A percentile compares a stretch with the other conserved stretches of the same genome.
phyloP scores from a whole-genome alignment of 2,888 invertebrate species.

The Empis stercorea region DNA sequence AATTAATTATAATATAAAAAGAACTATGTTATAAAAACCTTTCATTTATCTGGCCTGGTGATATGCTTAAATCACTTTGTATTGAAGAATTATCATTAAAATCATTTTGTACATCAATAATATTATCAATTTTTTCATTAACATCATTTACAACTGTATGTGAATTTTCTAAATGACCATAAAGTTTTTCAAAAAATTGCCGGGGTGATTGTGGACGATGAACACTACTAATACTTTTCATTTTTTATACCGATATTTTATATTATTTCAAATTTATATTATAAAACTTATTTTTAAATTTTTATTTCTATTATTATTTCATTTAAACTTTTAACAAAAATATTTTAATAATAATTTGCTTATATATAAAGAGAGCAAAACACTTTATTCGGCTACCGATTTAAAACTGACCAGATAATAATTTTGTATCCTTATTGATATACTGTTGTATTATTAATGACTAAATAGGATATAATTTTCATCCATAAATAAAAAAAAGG shows the following conservation, averaged over 20 bases:
- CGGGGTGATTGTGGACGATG: conserved; percentile 60
- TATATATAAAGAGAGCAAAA: not conserved
- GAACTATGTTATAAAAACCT: too few species aligned
- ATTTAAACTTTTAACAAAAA: not conserved
- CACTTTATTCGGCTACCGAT: not conserved
- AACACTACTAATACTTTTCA: not conserved
- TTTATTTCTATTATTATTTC: not conserved
- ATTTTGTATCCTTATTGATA: too few species aligned
- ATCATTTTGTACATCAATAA: conserved; percentile 4
- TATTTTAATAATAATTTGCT: not conserved
- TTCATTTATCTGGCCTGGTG: conserved; percentile 16
- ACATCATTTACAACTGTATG: not conserved
- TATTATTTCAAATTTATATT: too few species aligned
- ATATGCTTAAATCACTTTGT: conserved; percentile 32
- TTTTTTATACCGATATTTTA: too few species aligned
- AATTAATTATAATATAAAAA: too few species aligned
- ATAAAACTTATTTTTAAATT: not conserved
- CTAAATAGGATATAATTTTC: too few species aligned
- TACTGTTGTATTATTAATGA: too few species aligned
- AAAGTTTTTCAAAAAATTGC: conserved; percentile 66
- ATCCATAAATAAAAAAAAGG: too few species aligned
- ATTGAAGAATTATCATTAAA: not conserved
- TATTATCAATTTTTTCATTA: not conserved
- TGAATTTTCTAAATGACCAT: conserved; percentile 55
- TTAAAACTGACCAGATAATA: too few species aligned